Evolutionary conservation across 2,113 vertebrate genomes (phyloP).

Genomic region (Emberiza fucata): DNA sequence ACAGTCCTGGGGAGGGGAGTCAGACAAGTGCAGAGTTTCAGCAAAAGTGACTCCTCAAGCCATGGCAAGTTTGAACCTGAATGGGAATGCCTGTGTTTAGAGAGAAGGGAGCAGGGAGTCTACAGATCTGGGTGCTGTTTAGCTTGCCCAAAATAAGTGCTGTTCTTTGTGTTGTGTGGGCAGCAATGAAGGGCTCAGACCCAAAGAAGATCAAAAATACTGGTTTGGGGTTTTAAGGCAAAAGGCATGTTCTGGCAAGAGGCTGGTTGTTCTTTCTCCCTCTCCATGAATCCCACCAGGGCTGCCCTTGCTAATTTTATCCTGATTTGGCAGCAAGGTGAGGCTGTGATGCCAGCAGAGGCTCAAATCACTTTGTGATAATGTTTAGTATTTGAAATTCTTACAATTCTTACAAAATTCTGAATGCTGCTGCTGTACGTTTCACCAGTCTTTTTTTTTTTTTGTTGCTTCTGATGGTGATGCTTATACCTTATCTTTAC

Average conservation of each 20-base stretch:
- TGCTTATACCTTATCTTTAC: not conserved
- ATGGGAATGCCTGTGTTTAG: not conserved
- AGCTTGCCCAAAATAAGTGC: not conserved
- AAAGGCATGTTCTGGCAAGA: not conserved
- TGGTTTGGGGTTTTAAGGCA: not conserved
- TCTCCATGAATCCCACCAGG: not conserved
- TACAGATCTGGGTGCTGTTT: not conserved
- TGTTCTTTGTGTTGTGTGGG: not conserved
- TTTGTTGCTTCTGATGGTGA: not conserved
- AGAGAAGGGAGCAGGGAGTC: not conserved
- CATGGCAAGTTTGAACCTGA: not conserved
- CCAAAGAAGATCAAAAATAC: fast-evolving
- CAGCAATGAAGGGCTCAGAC: not conserved
- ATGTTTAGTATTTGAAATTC: not conserved
- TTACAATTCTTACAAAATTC: not conserved
- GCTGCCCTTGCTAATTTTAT: not conserved
- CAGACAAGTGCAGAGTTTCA: not conserved
- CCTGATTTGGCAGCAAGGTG: not conserved
- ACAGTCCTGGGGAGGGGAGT: not conserved
- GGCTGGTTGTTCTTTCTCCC: not conserved
- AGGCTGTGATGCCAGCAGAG: not conserved
- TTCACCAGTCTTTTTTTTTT: not conserved
- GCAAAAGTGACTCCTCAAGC: not conserved
- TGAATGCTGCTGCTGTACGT: not conserved
- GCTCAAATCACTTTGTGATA: not conserved